Base-by-base conservation (phyloP, 2,113 vertebrate genomes). In the Abramis brama region DNA sequence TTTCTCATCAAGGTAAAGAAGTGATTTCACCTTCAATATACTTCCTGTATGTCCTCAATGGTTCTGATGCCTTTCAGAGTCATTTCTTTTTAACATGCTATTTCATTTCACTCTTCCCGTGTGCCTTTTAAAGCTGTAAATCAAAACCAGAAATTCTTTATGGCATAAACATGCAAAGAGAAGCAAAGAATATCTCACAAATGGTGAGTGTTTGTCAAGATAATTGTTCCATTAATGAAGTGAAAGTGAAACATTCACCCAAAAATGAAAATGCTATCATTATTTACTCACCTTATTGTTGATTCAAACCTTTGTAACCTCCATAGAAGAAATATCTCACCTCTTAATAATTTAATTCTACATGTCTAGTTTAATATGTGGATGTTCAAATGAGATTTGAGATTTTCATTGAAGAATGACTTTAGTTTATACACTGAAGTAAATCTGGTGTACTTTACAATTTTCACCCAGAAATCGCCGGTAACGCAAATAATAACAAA, bases 1-100 rank as follows among this genome's bases (percentile, higher is more conserved):
- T 68, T 80, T 86, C 15, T 55, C 60, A 55, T 84, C n/a, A 57
- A 55, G 64, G 82, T 86, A 86, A 55, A 83, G n/a, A 25, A 62
- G 91, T 94, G 88, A 90, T 90, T 91, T 90, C 89, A n/a, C 13
- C 50, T 30, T 62, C 9, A 3, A 36, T 15, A 55, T 21, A 45
- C 25, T 62, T 78, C 74, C 25, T 55, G 13, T 4, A 27, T n/a
- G 43, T 75, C 77, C 2, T 55, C 19, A 76, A 15, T n/a, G 36
- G 6, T 39, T 27, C 7, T 59, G 17, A 75, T 39, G 43, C 55
- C 73, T 33, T 47, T 45, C 23, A 15, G 23, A 71, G 47, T 52
- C 11, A 7, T 59, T 33, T n/a, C 50, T 79, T 62, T 25, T 43
- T 43, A 62, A 45, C 57, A 11, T 5, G 21, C 76, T 13, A 9